Evolutionary conservation across 2,797 vertebrate genomes (phyloP), one percentile per base, ranked within the genome.

Genomic region (Alectoris magna): DNA sequence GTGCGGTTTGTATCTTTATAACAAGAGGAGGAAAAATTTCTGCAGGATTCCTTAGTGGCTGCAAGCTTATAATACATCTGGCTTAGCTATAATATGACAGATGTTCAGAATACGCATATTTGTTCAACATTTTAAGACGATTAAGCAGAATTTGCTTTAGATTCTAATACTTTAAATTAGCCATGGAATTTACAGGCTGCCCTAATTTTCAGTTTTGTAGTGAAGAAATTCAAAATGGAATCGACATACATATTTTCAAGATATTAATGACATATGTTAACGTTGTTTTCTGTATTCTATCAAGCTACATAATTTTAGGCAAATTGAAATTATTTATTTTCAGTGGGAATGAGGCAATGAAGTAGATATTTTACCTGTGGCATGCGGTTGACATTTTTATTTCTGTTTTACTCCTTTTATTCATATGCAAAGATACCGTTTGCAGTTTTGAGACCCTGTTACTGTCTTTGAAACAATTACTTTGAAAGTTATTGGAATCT

Each of bases 91-190:
- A 44, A 76, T 74, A 81, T 87, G 79, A 66, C 60, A 83, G 78
- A 75, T 84, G 39, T 71, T 94, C 48, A 87, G 39, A 95, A 84
- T 68, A 79, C 1, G 14, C 22, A 72, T 87, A 49, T 62, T 88
- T 90, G 41, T 93, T 88, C 0, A 1, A 67, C 72, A 70, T 90
- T 82, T 85, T 91, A 89, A 86, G 74, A 59, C 0, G 19, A 95
- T 94, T 91, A 93, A 82, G 39, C 29, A 3, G 12, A 81, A 87
- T 91, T 84, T 90, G 68, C 41, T 84, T 91, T 75, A 68, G 59
- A 82, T 68, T 91, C 34, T 94, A 89, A 84, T 82, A 81, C 63
- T 81, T 87, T 44, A 94, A 86, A 87, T 87, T 94, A 91, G 79
- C 55, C 11, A 46, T 60, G 58, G 71, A 93, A n/a, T 72, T 79